phyloP scores from a whole-genome alignment of 2,113 vertebrate species.

The Himantopus leucocephalus region DNA sequence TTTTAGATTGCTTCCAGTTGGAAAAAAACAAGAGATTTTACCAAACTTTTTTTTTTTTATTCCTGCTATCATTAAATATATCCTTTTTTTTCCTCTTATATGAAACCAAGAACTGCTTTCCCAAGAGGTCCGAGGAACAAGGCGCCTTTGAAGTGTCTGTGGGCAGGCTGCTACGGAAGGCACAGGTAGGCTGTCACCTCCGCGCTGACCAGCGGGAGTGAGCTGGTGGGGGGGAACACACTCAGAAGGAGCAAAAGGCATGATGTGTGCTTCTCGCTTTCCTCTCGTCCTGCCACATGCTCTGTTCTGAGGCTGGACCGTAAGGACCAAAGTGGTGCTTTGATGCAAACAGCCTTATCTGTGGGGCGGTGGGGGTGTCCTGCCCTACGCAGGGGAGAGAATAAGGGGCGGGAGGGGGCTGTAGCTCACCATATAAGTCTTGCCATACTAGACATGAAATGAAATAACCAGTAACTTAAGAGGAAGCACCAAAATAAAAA shows the following conservation, averaged over 20 bases:
- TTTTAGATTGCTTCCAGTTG: conserved; percentile 2
- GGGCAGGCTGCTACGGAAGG: neutral
- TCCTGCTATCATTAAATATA: neutral
- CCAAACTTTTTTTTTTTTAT: neutral
- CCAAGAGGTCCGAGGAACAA: neutral
- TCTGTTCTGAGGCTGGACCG: neutral
- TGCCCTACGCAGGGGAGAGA: neutral
- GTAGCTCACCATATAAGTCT: neutral
- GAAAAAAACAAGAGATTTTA: conserved; percentile 27
- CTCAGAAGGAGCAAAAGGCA: neutral
- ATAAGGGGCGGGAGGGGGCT: accelerated
- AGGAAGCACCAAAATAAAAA: neutral
- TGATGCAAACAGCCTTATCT: neutral
- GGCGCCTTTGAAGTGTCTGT: neutral
- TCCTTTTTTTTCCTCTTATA: neutral
- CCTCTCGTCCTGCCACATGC: accelerated
- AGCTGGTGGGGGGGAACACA: neutral
- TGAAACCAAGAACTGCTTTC: neutral
- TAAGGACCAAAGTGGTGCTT: neutral
- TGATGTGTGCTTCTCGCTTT: accelerated
- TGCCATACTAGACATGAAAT: neutral
- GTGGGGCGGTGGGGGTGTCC: neutral
- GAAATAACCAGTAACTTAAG: neutral
- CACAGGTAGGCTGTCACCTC: neutral
- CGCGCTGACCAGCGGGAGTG: accelerated